Evolutionary conservation across 2,113 vertebrate genomes (phyloP).

Genomic region (Heptranchias perlo): DNA sequence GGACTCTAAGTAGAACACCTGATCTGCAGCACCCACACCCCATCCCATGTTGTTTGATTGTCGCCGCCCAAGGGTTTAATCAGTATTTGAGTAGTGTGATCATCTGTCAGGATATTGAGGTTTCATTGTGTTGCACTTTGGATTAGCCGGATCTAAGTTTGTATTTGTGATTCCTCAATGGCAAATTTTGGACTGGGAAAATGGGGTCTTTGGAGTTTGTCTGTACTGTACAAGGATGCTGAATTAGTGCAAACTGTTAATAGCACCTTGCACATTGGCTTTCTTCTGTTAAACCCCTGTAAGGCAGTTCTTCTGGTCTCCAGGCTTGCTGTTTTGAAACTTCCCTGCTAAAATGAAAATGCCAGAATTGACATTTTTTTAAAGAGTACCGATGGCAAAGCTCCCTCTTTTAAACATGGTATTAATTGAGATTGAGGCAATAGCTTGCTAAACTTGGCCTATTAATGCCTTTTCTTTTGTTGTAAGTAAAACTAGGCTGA

Average conservation of each 20-base stretch:
- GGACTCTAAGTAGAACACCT: background rate
- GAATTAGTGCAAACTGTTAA: background rate
- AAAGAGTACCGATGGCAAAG: too few relatives aligned
- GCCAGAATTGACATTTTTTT: background rate
- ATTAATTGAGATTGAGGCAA: background rate
- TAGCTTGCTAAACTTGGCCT: background rate
- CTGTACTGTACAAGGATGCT: background rate
- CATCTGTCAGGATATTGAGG: background rate
- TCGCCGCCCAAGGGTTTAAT: background rate
- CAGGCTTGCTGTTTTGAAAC: background rate
- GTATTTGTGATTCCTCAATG: background rate
- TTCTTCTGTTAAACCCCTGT: background rate
- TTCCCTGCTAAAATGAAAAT: background rate
- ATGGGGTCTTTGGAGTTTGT: background rate
- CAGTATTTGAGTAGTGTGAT: background rate
- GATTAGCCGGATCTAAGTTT: background rate
- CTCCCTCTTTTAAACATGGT: background rate
- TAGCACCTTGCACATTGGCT: background rate
- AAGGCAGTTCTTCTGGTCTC: background rate
- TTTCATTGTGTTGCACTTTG: background rate
- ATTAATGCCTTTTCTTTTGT: background rate
- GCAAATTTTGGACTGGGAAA: background rate
- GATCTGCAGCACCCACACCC: background rate
- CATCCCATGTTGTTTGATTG: background rate
- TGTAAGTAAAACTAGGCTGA: background rate